Evolutionary conservation across 1,140 invertebrate species (phyloP).

Genomic region (Zaprionus ornatus): DNA sequence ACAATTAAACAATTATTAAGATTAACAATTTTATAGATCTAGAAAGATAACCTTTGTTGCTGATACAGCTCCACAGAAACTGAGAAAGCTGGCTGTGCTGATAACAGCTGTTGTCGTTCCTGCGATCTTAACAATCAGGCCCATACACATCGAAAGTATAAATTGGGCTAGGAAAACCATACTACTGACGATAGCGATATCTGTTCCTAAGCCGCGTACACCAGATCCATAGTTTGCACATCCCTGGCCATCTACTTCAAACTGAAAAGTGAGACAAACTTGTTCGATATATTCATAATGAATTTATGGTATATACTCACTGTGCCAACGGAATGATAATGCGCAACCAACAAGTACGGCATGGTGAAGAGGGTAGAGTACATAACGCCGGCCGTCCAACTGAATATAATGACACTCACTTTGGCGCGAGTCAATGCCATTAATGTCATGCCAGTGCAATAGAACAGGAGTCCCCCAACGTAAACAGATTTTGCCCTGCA

Average conservation of each 20-base stretch:
- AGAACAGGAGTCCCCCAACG: conserved; percentile 95
- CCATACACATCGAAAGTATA: conserved; percentile 93
- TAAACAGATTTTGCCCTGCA: conserved; percentile 93
- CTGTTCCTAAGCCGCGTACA: conserved; percentile 94
- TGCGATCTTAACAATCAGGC: conserved; percentile 90
- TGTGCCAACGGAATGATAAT: conserved; percentile 94
- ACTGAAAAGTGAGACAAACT: conserved; percentile 84
- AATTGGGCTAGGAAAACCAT: conserved; percentile 98
- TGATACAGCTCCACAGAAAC: conserved; percentile 91
- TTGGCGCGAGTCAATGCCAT: conserved; percentile 92
- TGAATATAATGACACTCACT: conserved; percentile 93
- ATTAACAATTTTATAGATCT: conserved; percentile 87
- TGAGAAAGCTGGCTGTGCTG: conserved; percentile 91
- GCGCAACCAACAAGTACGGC: conserved; percentile 96
- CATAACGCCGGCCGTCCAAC: conserved; percentile 97
- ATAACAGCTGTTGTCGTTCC: conserved; percentile 95
- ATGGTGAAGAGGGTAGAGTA: conserved; percentile 98
- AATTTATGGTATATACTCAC: conserved; percentile 85
- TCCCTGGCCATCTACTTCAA: conserved; percentile 86
- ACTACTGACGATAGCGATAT: conserved; percentile 95
- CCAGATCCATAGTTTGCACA: conserved; percentile 84
- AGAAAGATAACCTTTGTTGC: conserved; percentile 95
- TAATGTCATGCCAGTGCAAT: conserved; percentile 94
- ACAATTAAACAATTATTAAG: not conserved
- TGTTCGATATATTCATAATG: too few species aligned